phyloP scores from a whole-genome alignment of 2,797 vertebrate species.

The Nannoperca australis region DNA sequence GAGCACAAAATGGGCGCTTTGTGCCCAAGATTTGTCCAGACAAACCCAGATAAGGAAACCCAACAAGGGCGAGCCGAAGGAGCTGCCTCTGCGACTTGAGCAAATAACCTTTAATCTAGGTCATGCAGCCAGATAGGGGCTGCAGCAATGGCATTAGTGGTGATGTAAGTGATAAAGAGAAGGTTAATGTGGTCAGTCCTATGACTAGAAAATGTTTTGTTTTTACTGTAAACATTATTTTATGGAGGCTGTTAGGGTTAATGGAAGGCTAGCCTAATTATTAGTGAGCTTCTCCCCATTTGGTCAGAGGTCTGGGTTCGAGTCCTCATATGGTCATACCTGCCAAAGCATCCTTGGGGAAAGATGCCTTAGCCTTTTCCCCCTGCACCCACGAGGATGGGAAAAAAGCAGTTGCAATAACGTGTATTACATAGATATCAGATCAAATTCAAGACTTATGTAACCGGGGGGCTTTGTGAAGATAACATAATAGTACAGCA shows the following conservation, averaged over 20 bases:
- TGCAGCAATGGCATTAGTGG: slow-evolving; percentile 24
- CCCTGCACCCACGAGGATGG: background rate
- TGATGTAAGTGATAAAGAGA: slow-evolving; percentile 42
- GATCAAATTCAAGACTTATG: slow-evolving; percentile 9
- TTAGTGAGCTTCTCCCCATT: background rate
- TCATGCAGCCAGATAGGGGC: slow-evolving; percentile 57
- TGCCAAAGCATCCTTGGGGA: background rate
- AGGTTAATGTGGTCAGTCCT: slow-evolving; percentile 29
- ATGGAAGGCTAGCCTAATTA: background rate
- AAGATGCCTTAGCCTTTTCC: background rate
- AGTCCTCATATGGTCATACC: slow-evolving; percentile 12
- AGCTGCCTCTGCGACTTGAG: slow-evolving; percentile 70
- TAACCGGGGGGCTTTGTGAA: slow-evolving; percentile 3
- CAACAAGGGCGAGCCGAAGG: slow-evolving; percentile 76
- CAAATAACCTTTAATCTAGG: slow-evolving; percentile 78
- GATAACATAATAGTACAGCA: slow-evolving; percentile 11
- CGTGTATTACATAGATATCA: background rate
- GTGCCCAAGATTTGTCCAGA: slow-evolving; percentile 84
- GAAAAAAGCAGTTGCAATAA: background rate
- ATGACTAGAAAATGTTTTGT: slow-evolving; percentile 1
- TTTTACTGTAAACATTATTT: slow-evolving; percentile 23
- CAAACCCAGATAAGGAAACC: slow-evolving; percentile 81
- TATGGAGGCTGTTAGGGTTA: background rate
- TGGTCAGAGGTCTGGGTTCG: background rate
- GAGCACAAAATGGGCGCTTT: slow-evolving; percentile 85